Percentiles rank a stretch among this genome's conserved stretches.
Conservation (phyloP, 2,797 vertebrate genomes). For the Chiroxiphia lanceolata region DNA sequence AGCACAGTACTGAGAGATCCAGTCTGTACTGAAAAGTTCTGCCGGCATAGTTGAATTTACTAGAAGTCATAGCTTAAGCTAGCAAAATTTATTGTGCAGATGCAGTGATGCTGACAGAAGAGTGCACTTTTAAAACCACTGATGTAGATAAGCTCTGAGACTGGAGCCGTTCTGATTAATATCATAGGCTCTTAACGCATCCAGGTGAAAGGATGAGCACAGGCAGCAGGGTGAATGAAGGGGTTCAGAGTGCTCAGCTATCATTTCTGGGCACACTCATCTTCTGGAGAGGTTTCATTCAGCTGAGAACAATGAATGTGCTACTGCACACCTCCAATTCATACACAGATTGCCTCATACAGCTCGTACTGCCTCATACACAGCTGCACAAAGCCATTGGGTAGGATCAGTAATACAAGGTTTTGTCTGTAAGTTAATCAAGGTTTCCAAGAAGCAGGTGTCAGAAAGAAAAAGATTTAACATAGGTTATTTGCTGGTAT, state of each 20-base stretch:
- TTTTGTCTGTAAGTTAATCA: background rate
- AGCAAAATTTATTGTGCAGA: conserved; percentile 58
- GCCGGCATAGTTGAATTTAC: conserved; percentile 13
- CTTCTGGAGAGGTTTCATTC: background rate
- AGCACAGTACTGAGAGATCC: background rate
- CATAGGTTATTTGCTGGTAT: background rate
- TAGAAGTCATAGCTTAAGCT: conserved; percentile 46
- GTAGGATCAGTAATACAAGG: background rate
- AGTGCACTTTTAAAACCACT: conserved; percentile 51
- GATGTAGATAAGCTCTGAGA: conserved; percentile 59
- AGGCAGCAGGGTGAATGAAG: conserved; percentile 26
- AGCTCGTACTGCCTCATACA: background rate
- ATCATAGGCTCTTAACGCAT: conserved; percentile 40
- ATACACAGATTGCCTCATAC: background rate
- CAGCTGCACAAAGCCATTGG: background rate
- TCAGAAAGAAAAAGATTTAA: background rate
- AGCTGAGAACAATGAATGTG: background rate
- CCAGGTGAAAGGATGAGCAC: conserved; percentile 54
- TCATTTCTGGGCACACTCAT: background rate
- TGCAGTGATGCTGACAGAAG: conserved; percentile 34
- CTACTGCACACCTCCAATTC: background rate
- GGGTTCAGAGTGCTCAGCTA: background rate
- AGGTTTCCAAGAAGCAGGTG: background rate
- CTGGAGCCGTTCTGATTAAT: conserved; percentile 47
- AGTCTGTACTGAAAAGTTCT: background rate